These are phyloP conservation scores for Apostichopus parvimensis DNA, from an alignment of 35 echinoderm and acorn worm genomes.

Conservation along the genomic window DNA sequence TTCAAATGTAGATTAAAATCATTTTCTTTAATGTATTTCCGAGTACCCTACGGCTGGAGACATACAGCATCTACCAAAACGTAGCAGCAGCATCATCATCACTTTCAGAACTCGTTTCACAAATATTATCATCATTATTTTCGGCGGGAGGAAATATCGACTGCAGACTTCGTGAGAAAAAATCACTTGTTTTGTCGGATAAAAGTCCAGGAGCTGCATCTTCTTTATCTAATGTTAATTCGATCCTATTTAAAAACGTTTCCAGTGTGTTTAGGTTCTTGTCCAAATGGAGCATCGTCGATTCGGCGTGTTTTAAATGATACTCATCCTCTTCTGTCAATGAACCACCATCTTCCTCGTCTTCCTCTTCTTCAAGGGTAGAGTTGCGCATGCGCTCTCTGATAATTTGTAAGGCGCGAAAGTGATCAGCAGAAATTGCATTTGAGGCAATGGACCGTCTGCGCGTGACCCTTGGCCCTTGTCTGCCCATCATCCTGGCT, in stretches of 20 bases:
- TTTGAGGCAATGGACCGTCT: conserved; percentile 54
- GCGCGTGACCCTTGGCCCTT: conserved; percentile 5
- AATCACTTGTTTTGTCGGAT: background rate
- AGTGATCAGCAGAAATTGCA: conserved; percentile 48
- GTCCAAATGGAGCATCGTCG: conserved; percentile 68
- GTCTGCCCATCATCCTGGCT: background rate
- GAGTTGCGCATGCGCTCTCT: conserved; percentile 21
- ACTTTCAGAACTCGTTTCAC: conserved; percentile 12
- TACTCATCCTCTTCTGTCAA: conserved; percentile 41
- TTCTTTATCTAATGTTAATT: conserved; percentile 4
- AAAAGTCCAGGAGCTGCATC: background rate
- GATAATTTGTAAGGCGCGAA: conserved; percentile 25
- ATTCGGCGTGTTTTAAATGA: conserved; percentile 64
- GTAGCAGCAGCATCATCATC: background rate
- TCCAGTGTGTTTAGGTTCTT: conserved; percentile 65
- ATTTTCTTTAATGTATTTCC: too few relatives aligned
- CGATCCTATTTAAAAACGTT: conserved; percentile 38
- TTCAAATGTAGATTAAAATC: too few relatives aligned
- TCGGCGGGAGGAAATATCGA: background rate
- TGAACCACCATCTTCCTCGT: background rate
- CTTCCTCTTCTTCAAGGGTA: conserved; percentile 10
- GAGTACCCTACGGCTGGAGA: too few relatives aligned
- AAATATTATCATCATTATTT: background rate
- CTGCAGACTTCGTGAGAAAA: background rate
- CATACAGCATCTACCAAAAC: background rate